Evolutionary conservation across 2,113 vertebrate genomes (phyloP).

Genomic region (Hystrix brachyura): DNA sequence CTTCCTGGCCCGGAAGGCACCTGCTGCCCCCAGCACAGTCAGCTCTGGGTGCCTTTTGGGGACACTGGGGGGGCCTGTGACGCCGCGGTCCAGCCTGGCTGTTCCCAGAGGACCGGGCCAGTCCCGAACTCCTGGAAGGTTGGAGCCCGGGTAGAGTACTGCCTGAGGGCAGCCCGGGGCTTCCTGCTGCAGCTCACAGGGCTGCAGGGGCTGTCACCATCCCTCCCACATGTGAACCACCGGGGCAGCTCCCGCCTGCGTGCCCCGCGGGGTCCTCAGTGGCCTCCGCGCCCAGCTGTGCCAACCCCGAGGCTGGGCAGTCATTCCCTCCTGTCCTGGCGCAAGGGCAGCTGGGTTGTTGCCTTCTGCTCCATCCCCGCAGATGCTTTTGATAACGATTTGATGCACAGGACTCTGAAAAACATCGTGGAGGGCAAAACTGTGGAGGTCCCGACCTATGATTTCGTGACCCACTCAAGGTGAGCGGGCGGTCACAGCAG

Average conservation of each 20-base stretch:
- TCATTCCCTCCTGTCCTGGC: not conserved
- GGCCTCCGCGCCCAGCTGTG: not conserved
- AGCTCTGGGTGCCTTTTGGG: not conserved
- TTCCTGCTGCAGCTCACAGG: not conserved
- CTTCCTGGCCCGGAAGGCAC: not conserved
- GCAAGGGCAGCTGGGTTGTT: not conserved
- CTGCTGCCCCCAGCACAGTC: not conserved
- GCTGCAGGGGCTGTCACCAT: not conserved
- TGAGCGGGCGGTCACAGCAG: constrained; percentile 69
- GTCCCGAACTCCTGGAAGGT: not conserved
- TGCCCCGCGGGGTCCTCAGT: not conserved
- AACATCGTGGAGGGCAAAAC: constrained; percentile 94
- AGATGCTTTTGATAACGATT: constrained; percentile 98
- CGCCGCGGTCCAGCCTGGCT: not conserved
- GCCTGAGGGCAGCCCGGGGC: not conserved
- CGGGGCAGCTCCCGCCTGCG: rapidly evolving
- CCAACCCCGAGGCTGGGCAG: not conserved
- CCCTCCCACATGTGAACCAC: too few relatives aligned
- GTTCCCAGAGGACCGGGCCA: not conserved
- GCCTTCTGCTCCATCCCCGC: constrained; percentile 1
- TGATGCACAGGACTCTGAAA: constrained; percentile 96
- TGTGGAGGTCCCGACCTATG: constrained; percentile 96
- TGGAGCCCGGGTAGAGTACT: not conserved
- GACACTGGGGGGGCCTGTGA: not conserved
- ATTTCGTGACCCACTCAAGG: constrained; percentile 98